Conservation (phyloP, 2,888 invertebrate species). For the Melanostoma mellinum region DNA sequence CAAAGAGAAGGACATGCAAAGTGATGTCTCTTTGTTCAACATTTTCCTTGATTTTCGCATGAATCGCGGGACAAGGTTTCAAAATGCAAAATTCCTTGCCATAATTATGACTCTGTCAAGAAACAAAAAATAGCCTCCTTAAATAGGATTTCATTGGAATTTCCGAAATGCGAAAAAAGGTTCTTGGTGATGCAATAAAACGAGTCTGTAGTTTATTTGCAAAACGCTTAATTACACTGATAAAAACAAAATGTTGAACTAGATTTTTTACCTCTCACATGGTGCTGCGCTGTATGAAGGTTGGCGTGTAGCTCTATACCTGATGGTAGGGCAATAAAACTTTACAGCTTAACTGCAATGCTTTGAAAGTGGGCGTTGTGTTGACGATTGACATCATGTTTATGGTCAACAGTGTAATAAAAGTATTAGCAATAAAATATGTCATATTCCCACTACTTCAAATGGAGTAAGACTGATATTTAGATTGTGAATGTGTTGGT, state of each 20-base stretch:
- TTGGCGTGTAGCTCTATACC: neutral
- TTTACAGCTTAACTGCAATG: conserved; percentile 23
- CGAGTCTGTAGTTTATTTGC: conserved; percentile 45
- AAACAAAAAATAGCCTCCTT: conserved; percentile 10
- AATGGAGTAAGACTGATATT: neutral
- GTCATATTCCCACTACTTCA: neutral
- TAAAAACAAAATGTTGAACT: conserved; percentile 31
- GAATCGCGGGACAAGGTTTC: conserved; percentile 10
- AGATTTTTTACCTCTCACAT: conserved; percentile 35
- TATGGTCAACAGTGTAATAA: conserved; percentile 39
- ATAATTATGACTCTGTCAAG: conserved; percentile 30
- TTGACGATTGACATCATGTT: conserved; percentile 65
- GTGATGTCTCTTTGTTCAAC: neutral
- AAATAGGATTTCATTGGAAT: conserved; percentile 13
- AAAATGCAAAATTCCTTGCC: conserved; percentile 37
- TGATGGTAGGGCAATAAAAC: conserved; percentile 20
- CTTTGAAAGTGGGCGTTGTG: conserved; percentile 68
- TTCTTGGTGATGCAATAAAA: conserved; percentile 64
- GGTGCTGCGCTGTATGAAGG: neutral
- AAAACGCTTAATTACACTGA: conserved; percentile 50
- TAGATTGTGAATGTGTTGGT: too few species aligned
- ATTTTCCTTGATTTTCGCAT: conserved; percentile 15
- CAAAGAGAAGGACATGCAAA: conserved; percentile 20
- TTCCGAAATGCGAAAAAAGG: conserved; percentile 44
- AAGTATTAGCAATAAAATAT: conserved; percentile 23